Conservation (phyloP, 2,797 vertebrate species). For the Numenius phaeopus region DNA sequence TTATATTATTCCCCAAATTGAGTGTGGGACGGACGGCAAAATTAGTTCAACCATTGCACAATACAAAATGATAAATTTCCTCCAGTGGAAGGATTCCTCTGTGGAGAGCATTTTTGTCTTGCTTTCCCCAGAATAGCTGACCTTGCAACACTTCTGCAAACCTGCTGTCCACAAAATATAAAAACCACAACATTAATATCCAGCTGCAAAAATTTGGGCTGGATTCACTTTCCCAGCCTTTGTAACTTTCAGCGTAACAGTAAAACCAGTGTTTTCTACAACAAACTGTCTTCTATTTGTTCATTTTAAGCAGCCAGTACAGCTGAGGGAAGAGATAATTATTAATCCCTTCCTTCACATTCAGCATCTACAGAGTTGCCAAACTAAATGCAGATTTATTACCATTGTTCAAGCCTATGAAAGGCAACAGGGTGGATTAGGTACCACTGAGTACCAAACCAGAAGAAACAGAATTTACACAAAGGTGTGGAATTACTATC, state of each 20-base stretch:
- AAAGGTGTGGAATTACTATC: not conserved
- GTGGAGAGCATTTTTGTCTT: conserved; percentile 4
- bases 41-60: not conserved
- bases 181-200: not conserved
- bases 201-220: conserved; percentile 26
- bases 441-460: not conserved
- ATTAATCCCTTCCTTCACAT: not conserved
- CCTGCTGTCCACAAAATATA: not conserved
- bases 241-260: not conserved
- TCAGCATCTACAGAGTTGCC: not conserved
- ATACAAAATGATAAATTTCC: not conserved
- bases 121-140: not conserved
- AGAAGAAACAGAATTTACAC: not conserved
- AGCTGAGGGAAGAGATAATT: not conserved
- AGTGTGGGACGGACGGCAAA: not conserved
- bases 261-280: not conserved
- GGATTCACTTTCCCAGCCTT: not conserved
- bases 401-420: not conserved
- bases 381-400: not conserved
- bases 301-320: not conserved
- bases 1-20: not conserved
- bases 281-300: not conserved
- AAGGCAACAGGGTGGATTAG: not conserved
- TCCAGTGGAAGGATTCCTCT: not conserved
- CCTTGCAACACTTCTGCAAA: not conserved